Conservation (phyloP, 1,140 invertebrate genomes). For the Megalopta genalis region DNA sequence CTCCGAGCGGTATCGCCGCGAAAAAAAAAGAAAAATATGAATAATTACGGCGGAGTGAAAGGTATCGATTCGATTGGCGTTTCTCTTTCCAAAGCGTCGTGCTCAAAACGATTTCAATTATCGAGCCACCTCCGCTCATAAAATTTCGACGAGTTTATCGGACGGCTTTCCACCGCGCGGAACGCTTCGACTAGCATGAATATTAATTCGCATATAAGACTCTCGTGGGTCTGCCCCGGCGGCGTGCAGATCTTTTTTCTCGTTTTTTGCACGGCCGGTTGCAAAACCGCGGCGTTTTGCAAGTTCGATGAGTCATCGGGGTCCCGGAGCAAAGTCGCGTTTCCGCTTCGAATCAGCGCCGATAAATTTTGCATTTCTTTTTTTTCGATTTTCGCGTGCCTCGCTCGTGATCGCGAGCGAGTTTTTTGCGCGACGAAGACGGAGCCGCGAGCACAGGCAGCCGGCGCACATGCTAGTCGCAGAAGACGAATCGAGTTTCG, state of each 20-base stretch:
- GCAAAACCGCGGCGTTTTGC: neutral
- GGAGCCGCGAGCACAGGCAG: too few species aligned
- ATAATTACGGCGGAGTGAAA: neutral
- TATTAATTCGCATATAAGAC: conserved; percentile 13
- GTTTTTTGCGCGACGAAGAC: too few species aligned
- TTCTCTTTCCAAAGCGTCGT: neutral
- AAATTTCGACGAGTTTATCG: neutral
- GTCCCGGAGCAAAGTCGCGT: too few species aligned
- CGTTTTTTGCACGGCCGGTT: neutral
- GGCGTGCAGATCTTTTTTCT: neutral
- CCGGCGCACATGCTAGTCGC: too few species aligned
- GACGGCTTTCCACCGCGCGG: neutral
- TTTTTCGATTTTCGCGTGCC: neutral
- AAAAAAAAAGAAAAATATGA: neutral
- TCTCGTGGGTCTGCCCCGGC: too few species aligned
- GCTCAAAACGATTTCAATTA: neutral
- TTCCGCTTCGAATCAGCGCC: neutral
- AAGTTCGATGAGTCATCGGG: conserved; percentile 25
- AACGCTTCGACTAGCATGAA: neutral
- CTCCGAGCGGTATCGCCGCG: neutral
- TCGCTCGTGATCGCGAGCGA: neutral
- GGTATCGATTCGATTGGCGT: neutral
- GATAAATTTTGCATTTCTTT: neutral
- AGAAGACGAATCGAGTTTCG: neutral
- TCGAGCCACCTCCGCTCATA: too few species aligned